Evolutionary conservation across 2,113 vertebrate genomes (phyloP).

Genomic region (Hippotragus niger): DNA sequence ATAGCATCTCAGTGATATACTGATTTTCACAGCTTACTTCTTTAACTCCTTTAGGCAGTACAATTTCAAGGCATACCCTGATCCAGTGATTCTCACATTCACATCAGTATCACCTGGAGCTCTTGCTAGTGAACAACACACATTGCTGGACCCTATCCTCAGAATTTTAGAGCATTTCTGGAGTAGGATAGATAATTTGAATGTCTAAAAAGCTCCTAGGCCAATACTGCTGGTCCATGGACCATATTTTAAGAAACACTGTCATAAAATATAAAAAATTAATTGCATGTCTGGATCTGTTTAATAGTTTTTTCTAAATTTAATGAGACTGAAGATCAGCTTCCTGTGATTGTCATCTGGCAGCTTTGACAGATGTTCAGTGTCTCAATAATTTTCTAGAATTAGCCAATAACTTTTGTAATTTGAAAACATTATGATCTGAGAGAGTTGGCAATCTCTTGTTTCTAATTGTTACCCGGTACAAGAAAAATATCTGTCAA

Average conservation of each 20-base stretch:
- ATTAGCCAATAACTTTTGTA: not conserved
- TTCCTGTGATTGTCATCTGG: not conserved
- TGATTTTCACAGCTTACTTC: not conserved
- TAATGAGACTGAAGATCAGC: not conserved
- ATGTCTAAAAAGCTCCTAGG: not conserved
- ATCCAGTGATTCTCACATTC: not conserved
- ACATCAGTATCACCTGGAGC: not conserved
- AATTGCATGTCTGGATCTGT: not conserved
- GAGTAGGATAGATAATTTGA: not conserved
- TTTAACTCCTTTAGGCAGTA: not conserved
- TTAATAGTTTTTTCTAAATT: slow-evolving; percentile 8
- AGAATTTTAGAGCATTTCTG: not conserved
- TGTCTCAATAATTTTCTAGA: not conserved
- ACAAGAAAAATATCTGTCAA: not conserved
- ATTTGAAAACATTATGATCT: slow-evolving; percentile 13
- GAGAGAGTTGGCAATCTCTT: not conserved
- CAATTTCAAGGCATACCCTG: not conserved
- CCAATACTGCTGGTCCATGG: not conserved
- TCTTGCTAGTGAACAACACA: not conserved
- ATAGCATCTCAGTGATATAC: not conserved
- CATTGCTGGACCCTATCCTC: not conserved
- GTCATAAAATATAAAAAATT: not conserved
- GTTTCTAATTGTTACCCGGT: not conserved
- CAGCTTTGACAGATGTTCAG: not conserved
- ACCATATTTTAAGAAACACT: not conserved